Evolutionary conservation across 2,113 vertebrate genomes (phyloP), one percentile per base, ranked within the genome.

Genomic region (Poeciliopsis turrubarensis): DNA sequence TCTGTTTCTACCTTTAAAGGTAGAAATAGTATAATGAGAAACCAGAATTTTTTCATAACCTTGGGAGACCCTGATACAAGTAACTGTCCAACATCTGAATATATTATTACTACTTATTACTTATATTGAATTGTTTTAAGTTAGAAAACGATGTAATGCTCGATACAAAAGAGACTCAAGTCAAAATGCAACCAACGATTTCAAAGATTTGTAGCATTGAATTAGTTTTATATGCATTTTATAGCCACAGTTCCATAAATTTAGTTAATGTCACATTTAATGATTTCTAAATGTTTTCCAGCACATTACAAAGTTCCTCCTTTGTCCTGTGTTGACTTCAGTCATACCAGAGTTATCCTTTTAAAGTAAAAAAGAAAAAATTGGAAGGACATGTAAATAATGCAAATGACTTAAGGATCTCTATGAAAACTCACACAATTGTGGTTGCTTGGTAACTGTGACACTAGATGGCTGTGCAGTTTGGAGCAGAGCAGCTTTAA

Each of bases 371-470:
- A 72, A 61, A 29, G 3, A 29, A 29, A 2, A 76, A 81, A 65
- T 8, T 64, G n/a, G 47, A 67, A 39, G 39, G 22, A 41, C 31
- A 77, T 78, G 60, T 68, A 78, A 72, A 75, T 84, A 57, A 84
- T 82, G 85, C 73, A 82, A 71, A 86, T 73, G 5, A 73, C 51
- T 47, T 68, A 25, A 32, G 65, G 73, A 62, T 77, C 68, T 77
- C 8, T 39, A 51, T 61, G 68, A 69, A 73, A 65, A 0, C 54
- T 66, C 47, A 3, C 7, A 57, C 31, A 0, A 12, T 44, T 5
- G 34, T 57, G 37, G 82, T 87, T 89, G 82, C 85, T 65, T 60
- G 47, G 87, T 70, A 31, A 87, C 85, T 44, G 69, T 39, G 62
- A 60, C 73, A 26, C 27, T 54, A 0, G 17, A 65, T 72, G 72